phyloP scores from a whole-genome alignment of 2,888 invertebrate species.

The Molanna angustata region DNA sequence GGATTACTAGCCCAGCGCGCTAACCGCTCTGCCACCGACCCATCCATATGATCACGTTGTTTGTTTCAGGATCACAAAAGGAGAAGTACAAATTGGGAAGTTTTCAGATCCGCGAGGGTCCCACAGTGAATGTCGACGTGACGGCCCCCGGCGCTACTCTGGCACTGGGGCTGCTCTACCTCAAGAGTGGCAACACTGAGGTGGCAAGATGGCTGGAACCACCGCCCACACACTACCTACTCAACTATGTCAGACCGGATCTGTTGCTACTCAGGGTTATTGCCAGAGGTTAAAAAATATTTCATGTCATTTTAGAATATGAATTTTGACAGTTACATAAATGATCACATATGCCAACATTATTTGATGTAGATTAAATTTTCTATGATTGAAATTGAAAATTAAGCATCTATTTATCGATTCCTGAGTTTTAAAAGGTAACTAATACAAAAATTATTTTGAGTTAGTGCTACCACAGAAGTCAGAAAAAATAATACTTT shows the following conservation, averaged over 20 bases:
- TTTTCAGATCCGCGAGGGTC: constrained; percentile 87
- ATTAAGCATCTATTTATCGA: too few relatives aligned
- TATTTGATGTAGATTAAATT: too few relatives aligned
- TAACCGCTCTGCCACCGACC: too few relatives aligned
- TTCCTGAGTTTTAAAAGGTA: too few relatives aligned
- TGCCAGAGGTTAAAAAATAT: constrained; percentile 58
- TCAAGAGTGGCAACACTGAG: constrained; percentile 78
- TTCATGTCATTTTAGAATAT: neutral
- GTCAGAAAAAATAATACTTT: too few relatives aligned
- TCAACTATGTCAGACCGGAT: constrained; percentile 91
- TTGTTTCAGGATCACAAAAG: constrained; percentile 67
- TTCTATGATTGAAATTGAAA: too few relatives aligned
- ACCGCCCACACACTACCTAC: constrained; percentile 83
- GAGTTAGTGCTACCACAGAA: too few relatives aligned
- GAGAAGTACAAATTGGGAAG: constrained; percentile 86
- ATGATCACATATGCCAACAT: too few relatives aligned
- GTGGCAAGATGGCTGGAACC: constrained; percentile 90
- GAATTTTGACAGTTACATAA: neutral
- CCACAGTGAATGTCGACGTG: constrained; percentile 90
- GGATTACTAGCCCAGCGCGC: too few relatives aligned
- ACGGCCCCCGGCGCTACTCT: constrained; percentile 95
- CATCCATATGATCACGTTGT: too few relatives aligned
- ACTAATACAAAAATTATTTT: too few relatives aligned
- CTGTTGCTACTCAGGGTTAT: constrained; percentile 79
- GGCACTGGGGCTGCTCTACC: constrained; percentile 90